phyloP scores from a whole-genome alignment of 2,888 invertebrate species.

The Thereva unica region DNA sequence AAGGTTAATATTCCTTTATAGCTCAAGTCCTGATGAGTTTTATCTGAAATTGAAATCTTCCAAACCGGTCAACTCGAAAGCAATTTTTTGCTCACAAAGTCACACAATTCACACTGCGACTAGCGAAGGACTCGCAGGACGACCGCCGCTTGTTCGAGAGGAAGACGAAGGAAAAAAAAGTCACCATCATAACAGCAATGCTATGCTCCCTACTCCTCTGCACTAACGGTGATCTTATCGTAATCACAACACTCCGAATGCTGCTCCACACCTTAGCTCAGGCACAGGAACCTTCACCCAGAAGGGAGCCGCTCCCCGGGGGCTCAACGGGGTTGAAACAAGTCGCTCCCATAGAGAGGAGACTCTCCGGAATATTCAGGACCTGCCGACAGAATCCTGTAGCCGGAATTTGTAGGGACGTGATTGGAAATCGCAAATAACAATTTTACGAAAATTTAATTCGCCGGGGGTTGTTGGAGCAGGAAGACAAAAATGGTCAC shows the following conservation, averaged over 20 bases:
- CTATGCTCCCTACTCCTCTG: conserved; percentile 11
- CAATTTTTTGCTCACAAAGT: conserved; percentile 26
- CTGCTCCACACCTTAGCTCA: conserved; percentile 8
- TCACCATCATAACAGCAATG: conserved; percentile 36
- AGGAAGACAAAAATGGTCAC: not conserved
- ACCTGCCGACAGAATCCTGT: conserved; percentile 20
- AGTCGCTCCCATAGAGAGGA: not conserved
- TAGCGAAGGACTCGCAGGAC: conserved; percentile 16
- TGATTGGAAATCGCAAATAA: conserved; percentile 40
- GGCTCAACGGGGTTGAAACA: conserved; percentile 4
- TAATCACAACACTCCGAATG: conserved; percentile 35
- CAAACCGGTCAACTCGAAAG: conserved; percentile 39
- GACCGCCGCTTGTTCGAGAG: not conserved
- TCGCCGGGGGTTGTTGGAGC: conserved; percentile 2
- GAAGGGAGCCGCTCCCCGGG: not conserved
- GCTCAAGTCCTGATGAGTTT: conserved; percentile 36
- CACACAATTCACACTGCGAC: conserved; percentile 27
- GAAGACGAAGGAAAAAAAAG: not conserved
- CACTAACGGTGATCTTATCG: conserved; percentile 37
- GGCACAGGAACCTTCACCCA: not conserved
- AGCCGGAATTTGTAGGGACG: conserved; percentile 37
- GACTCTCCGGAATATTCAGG: not conserved
- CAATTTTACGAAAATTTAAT: conserved; percentile 35
- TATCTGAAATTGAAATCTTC: conserved; percentile 44
- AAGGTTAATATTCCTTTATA: conserved; percentile 38